Percentiles rank a stretch among this genome's conserved stretches.
phyloP scores from a whole-genome alignment of 2,113 vertebrate genomes.

The Pelecanus crispus region DNA sequence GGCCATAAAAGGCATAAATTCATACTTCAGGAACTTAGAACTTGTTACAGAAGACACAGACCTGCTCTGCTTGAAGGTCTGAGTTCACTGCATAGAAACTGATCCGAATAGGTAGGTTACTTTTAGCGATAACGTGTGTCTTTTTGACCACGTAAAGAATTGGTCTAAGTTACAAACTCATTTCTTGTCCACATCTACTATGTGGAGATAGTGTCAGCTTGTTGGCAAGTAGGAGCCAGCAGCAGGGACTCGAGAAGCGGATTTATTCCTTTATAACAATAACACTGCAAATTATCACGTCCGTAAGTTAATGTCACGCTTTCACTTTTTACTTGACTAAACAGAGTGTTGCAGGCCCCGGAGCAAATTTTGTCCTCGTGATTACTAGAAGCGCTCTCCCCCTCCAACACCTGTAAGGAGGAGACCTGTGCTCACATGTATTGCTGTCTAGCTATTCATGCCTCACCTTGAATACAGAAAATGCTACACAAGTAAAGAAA shows the following conservation, averaged over 20 bases:
- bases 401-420: background rate
- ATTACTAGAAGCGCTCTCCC: background rate
- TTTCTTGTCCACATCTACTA: background rate
- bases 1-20: background rate
- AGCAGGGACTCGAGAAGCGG: background rate
- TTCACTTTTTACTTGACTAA: background rate
- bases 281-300: fast-evolving
- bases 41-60: background rate
- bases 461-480: background rate
- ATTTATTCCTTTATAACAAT: background rate
- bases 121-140: background rate
- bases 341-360: background rate
- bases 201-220: background rate
- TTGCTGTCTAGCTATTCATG: background rate
- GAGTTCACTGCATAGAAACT: background rate
- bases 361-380: background rate
- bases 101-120: fast-evolving
- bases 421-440: background rate
- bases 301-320: background rate
- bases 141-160: background rate
- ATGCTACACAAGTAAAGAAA: background rate
- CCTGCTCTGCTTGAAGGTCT: background rate
- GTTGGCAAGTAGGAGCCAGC: background rate
- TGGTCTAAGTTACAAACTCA: background rate
- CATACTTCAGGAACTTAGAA: background rate